Conservation (phyloP, 1,140 invertebrate species). For the Papilio helenus region DNA sequence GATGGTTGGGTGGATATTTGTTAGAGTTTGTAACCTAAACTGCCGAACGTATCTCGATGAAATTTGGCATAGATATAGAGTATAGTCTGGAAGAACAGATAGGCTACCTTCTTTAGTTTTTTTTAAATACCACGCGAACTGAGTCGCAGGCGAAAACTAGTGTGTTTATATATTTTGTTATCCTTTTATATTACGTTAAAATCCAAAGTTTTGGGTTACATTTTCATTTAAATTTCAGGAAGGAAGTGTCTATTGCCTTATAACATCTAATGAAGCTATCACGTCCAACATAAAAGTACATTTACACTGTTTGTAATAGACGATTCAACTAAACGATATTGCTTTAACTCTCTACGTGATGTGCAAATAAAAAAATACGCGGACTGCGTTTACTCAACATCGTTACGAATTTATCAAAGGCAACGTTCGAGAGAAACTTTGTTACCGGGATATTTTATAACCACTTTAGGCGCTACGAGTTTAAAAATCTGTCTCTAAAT, state of each 20-base stretch:
- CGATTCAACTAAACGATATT: conserved; percentile 40
- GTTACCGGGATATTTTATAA: conserved; percentile 32
- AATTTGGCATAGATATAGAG: no score
- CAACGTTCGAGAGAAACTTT: conserved; percentile 36
- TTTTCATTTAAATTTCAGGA: conserved; percentile 14
- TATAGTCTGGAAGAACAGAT: no score
- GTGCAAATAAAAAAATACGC: conserved; percentile 38
- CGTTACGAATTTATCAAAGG: conserved; percentile 39
- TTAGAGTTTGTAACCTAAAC: no score
- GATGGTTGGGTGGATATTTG: no score
- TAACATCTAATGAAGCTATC: conserved; percentile 32
- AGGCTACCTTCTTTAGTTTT: no score
- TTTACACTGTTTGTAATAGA: conserved; percentile 37
- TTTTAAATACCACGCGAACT: no score
- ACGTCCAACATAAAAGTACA: conserved; percentile 30
- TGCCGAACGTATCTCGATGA: no score
- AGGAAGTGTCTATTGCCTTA: conserved; percentile 13
- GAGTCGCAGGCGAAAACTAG: no score
- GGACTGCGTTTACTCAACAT: conserved; percentile 37
- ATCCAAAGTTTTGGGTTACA: background rate
- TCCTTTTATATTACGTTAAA: background rate
- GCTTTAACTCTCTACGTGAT: conserved; percentile 34
- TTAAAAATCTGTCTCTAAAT: conserved; percentile 16
- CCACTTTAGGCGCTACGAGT: conserved; percentile 11
- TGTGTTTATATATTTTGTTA: background rate